Base-by-base conservation (phyloP, 64 coral and sea anemone genomes). In the Dendrophyllia cribrosa region DNA sequence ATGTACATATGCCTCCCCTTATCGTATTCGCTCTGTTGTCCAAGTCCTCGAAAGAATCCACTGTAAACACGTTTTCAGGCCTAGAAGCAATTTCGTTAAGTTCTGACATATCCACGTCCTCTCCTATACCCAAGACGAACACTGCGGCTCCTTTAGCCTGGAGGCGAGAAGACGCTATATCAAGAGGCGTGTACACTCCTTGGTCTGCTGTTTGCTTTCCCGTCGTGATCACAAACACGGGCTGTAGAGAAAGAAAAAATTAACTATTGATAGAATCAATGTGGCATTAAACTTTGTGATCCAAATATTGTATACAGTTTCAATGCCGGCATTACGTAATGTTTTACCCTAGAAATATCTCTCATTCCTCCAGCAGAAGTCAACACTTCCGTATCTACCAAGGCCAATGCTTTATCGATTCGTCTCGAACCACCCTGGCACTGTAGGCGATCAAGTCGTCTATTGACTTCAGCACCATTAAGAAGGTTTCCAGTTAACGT, bases 321-420 rank as follows among this genome's bases (percentile, higher is more conserved):
- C n/a, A n/a, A n/a, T n/a, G n/a, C n/a, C n/a, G n/a, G n/a, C n/a
- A n/a, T n/a, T n/a, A n/a, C n/a, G n/a, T n/a, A n/a, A n/a, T n/a
- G n/a, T n/a, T n/a, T 74, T 43, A 94, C 86, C 86, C 88, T 94
- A 7, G 77, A 70, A 6, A 74, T 43, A 4, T 44, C 63, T 83
- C 92, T 70, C 75, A 88, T 72, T 52, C 92, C 92, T 24, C 25
- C 86, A 44, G 44, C 67, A 45, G 75, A 20, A 58, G 55, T 81
- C 62, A 94, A 82, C 3, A 94, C 78, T 15, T 94, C 77, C 43
- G 66, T 55, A 24, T 78, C 66, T 62, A 85, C 77, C 52, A 94
- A 43, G 44, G 82, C 78, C 34, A 94, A 76, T 77, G 76, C 92
- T 74, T 63, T 94, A 55, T 94, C 92, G 51, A 94, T 94, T 51